phyloP scores from a whole-genome alignment of 1,140 invertebrate genomes.

The Leptinotarsa texana region DNA sequence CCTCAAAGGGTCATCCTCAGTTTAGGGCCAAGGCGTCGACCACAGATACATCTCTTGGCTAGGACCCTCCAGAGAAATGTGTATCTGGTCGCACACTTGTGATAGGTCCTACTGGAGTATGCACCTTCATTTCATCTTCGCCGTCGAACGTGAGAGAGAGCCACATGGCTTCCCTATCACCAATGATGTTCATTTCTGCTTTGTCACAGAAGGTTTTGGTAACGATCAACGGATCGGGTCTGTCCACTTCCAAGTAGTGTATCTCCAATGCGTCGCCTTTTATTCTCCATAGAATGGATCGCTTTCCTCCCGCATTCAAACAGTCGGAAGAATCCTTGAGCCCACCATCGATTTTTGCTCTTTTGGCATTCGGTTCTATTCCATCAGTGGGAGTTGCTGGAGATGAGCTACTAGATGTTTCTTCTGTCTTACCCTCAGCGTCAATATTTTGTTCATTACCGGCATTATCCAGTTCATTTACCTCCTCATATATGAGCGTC shows the following conservation, averaged over 20 bases:
- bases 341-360: slow-evolving; percentile 27
- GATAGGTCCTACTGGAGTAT: slow-evolving; percentile 59
- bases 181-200: slow-evolving; percentile 63
- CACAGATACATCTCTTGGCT: slow-evolving; percentile 76
- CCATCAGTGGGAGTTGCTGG: slow-evolving; percentile 36
- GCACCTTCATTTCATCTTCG: slow-evolving; percentile 80
- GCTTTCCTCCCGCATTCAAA: slow-evolving; percentile 73
- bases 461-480: slow-evolving; percentile 53
- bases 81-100: slow-evolving; percentile 76
- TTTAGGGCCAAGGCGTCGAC: slow-evolving; percentile 75
- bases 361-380: slow-evolving; percentile 16
- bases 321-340: slow-evolving; percentile 48
- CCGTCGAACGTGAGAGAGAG: slow-evolving; percentile 74
- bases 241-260: slow-evolving; percentile 89
- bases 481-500: slow-evolving; percentile 70
- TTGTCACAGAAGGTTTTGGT: slow-evolving; percentile 90
- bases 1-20: slow-evolving; percentile 63
- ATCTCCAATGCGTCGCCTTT: slow-evolving; percentile 81
- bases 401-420: not conserved
- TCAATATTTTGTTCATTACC: slow-evolving; percentile 23
- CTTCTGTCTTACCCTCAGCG: slow-evolving; percentile 35
- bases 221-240: slow-evolving; percentile 92
- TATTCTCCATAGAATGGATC: slow-evolving; percentile 80
- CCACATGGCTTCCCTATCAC: slow-evolving; percentile 62
- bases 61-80: slow-evolving; percentile 87